These are phyloP conservation scores for Apis cerana DNA, from an alignment of 1,140 invertebrate genomes.

Conservation along the genomic window DNA sequence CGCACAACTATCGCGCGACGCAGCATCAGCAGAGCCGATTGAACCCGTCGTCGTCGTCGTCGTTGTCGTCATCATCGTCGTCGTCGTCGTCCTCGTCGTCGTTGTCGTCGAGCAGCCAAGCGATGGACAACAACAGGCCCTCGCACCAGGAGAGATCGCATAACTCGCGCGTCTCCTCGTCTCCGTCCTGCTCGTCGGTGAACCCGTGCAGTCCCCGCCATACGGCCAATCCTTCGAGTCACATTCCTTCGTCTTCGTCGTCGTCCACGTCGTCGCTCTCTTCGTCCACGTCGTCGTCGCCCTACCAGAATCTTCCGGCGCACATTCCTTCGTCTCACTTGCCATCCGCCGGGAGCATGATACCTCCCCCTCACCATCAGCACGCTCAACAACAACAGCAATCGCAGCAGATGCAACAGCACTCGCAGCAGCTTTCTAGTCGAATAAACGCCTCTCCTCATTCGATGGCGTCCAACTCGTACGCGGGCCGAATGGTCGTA, in stretches of 20 bases:
- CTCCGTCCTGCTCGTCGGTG: slow-evolving; percentile 55
- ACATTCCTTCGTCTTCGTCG: slow-evolving; percentile 74
- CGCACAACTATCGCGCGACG: slow-evolving; percentile 52
- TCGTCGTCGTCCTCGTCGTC: neutral
- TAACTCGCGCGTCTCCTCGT: slow-evolving; percentile 47
- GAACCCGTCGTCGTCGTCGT: slow-evolving; percentile 15
- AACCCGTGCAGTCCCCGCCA: slow-evolving; percentile 67
- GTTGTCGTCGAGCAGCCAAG: slow-evolving; percentile 12
- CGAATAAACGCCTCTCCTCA: slow-evolving; percentile 63
- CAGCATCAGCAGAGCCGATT: slow-evolving; percentile 52
- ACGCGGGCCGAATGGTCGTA: slow-evolving; percentile 60
- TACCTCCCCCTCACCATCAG: slow-evolving; percentile 51
- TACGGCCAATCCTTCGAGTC: slow-evolving; percentile 56
- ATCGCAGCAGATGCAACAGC: slow-evolving; percentile 43
- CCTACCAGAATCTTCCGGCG: slow-evolving; percentile 71
- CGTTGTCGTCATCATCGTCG: neutral
- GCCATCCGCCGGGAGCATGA: slow-evolving; percentile 44
- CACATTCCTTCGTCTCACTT: slow-evolving; percentile 77
- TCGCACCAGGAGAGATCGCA: slow-evolving; percentile 55
- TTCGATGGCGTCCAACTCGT: slow-evolving; percentile 55
- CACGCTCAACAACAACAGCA: slow-evolving; percentile 51
- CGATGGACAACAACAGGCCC: slow-evolving; percentile 20
- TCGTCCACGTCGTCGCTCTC: slow-evolving; percentile 26
- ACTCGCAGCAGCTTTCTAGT: slow-evolving; percentile 64
- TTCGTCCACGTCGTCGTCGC: slow-evolving; percentile 63